Evolutionary conservation across 2,888 invertebrate genomes (phyloP).

Genomic region (Cinara cedri): DNA sequence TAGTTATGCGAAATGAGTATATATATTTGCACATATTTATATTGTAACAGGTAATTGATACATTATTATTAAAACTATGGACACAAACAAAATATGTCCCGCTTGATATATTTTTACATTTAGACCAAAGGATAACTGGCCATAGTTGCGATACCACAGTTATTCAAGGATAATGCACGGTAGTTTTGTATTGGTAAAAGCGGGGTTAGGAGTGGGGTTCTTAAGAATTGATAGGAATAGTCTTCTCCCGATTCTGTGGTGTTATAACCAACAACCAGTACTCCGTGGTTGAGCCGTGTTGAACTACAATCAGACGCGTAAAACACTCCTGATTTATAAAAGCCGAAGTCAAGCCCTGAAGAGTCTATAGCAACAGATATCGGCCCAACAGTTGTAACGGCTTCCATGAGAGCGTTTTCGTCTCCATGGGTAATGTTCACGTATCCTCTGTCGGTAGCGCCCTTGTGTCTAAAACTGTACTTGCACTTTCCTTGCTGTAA

Average conservation of each 20-base stretch:
- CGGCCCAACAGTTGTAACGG: constrained; percentile 84
- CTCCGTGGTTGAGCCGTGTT: constrained; percentile 76
- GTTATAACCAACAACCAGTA: no score
- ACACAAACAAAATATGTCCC: no score
- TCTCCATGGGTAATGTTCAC: constrained; percentile 76
- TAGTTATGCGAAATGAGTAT: no score
- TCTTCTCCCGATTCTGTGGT: no score
- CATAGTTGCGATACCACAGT: constrained; percentile 83
- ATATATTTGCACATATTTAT: no score
- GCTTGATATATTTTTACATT: constrained; percentile 19
- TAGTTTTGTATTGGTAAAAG: no score
- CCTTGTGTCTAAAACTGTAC: constrained; percentile 71
- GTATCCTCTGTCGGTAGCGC: constrained; percentile 82
- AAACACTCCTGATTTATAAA: constrained; percentile 73
- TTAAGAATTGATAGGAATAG: no score
- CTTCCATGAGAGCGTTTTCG: constrained; percentile 76
- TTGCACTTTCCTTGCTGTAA: constrained; percentile 62
- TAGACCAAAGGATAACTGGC: constrained; percentile 88
- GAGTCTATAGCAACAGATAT: constrained; percentile 90
- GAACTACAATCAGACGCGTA: constrained; percentile 64
- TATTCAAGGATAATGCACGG: no score
- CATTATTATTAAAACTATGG: no score
- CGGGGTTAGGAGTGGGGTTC: no score
- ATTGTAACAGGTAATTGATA: no score
- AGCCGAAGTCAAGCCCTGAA: constrained; percentile 82